Evolutionary conservation across 2,113 vertebrate species (phyloP).

Genomic region (Campylorhamphus procurvoides): DNA sequence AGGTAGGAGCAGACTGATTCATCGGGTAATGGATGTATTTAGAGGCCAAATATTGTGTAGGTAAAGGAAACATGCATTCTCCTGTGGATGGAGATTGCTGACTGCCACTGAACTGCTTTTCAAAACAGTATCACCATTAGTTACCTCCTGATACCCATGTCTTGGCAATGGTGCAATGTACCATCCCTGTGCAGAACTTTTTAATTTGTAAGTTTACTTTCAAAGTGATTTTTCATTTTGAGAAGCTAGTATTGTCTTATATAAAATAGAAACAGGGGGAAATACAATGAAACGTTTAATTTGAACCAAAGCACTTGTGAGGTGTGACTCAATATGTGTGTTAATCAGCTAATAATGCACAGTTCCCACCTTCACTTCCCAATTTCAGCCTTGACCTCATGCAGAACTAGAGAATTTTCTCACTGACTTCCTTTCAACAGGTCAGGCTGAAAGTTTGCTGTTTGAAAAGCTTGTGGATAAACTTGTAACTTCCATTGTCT

Average conservation of each 20-base stretch:
- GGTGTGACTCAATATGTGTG: background rate
- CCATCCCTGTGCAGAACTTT: background rate
- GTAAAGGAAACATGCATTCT: background rate
- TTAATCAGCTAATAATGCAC: background rate
- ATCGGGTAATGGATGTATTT: background rate
- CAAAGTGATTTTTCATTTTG: background rate
- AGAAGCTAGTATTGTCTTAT: background rate
- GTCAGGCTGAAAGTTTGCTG: background rate
- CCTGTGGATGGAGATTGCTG: background rate
- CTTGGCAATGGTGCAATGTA: background rate
- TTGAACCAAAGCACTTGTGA: background rate
- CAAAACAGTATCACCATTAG: background rate
- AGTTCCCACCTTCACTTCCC: background rate
- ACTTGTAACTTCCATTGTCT: background rate
- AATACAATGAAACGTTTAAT: background rate
- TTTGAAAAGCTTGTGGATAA: background rate
- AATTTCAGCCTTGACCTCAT: background rate
- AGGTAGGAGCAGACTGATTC: background rate
- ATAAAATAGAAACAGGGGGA: background rate
- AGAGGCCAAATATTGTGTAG: background rate
- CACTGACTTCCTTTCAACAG: background rate
- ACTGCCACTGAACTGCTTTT: background rate
- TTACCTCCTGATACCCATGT: background rate
- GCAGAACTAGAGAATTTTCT: background rate
- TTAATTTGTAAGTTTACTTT: background rate